phyloP scores from a whole-genome alignment of 92 coral and sea anemone species.

The Zoanthus gigantus region DNA sequence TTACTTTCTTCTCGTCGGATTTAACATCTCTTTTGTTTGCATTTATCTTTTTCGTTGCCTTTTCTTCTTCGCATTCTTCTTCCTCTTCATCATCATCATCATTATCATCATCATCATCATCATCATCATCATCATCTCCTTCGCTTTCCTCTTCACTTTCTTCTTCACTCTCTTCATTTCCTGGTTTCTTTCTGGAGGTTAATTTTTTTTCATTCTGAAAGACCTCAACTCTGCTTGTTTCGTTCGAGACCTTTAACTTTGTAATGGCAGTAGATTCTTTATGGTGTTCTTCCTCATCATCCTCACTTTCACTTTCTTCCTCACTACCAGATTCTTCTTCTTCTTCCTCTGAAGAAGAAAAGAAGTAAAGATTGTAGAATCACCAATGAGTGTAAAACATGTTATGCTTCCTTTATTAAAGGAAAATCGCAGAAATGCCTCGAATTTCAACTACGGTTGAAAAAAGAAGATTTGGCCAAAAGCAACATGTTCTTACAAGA shows the following conservation, averaged over 20 bases:
- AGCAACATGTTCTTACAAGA: no score
- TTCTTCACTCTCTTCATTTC: slow-evolving; percentile 40
- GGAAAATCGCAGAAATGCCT: no score
- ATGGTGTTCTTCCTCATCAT: neutral
- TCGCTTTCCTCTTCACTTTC: slow-evolving; percentile 60
- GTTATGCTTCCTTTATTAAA: no score
- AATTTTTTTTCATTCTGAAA: neutral
- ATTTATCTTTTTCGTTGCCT: no score
- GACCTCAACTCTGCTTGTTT: slow-evolving; percentile 30
- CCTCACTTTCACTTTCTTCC: slow-evolving; percentile 28
- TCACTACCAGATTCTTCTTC: slow-evolving; percentile 45
- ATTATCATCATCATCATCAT: slow-evolving; percentile 48
- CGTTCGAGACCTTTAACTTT: neutral
- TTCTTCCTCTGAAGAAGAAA: slow-evolving; percentile 10
- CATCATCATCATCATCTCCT: slow-evolving; percentile 50
- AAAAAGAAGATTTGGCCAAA: no score
- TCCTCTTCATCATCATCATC: slow-evolving; percentile 17
- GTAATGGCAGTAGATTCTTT: slow-evolving; percentile 2
- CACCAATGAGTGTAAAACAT: no score
- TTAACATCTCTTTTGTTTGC: no score
- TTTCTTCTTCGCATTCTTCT: neutral
- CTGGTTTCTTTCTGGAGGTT: neutral
- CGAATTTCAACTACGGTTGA: no score
- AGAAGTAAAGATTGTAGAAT: neutral
- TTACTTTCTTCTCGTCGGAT: no score